Base-by-base conservation (phyloP, 2,113 vertebrate species). In the Syngnathus typhle region DNA sequence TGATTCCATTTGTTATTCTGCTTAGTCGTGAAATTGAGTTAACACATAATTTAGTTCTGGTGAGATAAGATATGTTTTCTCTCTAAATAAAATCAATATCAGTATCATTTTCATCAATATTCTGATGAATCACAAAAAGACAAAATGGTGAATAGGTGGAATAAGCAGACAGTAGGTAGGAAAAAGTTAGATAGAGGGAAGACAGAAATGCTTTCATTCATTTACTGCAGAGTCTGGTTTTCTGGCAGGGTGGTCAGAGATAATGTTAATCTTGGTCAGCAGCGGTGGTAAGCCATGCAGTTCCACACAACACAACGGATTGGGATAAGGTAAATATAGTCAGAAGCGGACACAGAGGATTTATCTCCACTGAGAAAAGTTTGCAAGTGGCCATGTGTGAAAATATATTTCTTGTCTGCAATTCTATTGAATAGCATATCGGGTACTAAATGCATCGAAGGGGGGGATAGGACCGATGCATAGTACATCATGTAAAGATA, bases 191-290 rank as follows among this genome's bases (percentile, higher is more conserved):
- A 32, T 32, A 3, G 27, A 32, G 27, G 27, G 3, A 32, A 3
- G 27, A 32, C 27, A 32, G 27, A 27, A 27, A 32, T 32, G 27
- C 27, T 32, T 32, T 32, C 27, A 88, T 84, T 89, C 87, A 86
- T 84, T 89, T 86, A 86, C 75, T 78, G 75, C 81, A 82, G 67
- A 78, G 81, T 79, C 83, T 88, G 84, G 84, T 84, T 86, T 85
- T 85, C 84, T 84, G 85, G 81, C 82, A 82, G 84, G 81, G 75
- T 77, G 74, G 85, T 83, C 81, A 82, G 78, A 90, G 90, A 89
- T 89, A 89, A 91, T 90, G 82, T 86, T 89, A 88, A 90, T 91
- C 90, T 89, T 83, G 82, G 84, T 86, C 85, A 87, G 79, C 84
- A 82, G 86, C 77, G 62, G 77, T 72, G 80, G 83, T 79, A 85